These are phyloP conservation scores for Drosophila nigrodunni DNA, from an alignment of 1,140 invertebrate species.

Conservation along the genomic window DNA sequence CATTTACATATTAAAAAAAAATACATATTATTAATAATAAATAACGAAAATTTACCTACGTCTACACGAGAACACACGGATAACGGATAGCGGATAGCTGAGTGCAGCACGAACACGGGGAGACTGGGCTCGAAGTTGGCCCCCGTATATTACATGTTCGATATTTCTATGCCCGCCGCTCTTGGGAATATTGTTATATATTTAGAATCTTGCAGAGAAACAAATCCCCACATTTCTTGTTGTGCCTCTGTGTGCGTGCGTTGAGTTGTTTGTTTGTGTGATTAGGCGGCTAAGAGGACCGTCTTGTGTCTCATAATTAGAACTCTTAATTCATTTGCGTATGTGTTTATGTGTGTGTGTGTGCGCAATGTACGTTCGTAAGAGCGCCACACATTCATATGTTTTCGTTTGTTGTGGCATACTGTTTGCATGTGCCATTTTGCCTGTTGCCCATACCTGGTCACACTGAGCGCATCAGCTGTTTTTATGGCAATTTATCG, in stretches of 20 bases:
- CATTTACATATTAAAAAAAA: neutral
- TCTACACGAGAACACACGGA: slow-evolving; percentile 54
- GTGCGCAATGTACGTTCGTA: neutral
- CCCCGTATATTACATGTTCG: slow-evolving; percentile 70
- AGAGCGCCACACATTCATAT: too few relatives aligned
- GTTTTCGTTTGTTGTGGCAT: neutral
- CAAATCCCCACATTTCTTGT: slow-evolving; percentile 16
- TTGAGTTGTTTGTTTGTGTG: slow-evolving; percentile 7
- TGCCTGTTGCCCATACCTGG: neutral
- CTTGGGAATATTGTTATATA: slow-evolving; percentile 69
- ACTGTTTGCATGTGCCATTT: slow-evolving; percentile 6
- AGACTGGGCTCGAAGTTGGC: slow-evolving; percentile 68
- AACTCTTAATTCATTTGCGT: slow-evolving; percentile 22
- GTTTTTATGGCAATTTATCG: slow-evolving; percentile 9
- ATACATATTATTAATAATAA: slow-evolving; percentile 8
- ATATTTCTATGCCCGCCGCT: slow-evolving; percentile 52
- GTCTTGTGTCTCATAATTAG: slow-evolving; percentile 32
- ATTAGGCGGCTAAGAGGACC: slow-evolving; percentile 30
- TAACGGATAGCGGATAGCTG: slow-evolving; percentile 70
- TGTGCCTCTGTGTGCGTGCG: slow-evolving; percentile 3
- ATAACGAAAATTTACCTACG: slow-evolving; percentile 61
- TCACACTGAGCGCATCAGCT: slow-evolving; percentile 20
- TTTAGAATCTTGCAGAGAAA: slow-evolving; percentile 63
- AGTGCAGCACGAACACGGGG: slow-evolving; percentile 78
- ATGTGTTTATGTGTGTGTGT: neutral